Percentiles rank a stretch among this genome's conserved stretches.
phyloP scores from a whole-genome alignment of 1,140 invertebrate genomes.

The Ceratosolen fusciceps region DNA sequence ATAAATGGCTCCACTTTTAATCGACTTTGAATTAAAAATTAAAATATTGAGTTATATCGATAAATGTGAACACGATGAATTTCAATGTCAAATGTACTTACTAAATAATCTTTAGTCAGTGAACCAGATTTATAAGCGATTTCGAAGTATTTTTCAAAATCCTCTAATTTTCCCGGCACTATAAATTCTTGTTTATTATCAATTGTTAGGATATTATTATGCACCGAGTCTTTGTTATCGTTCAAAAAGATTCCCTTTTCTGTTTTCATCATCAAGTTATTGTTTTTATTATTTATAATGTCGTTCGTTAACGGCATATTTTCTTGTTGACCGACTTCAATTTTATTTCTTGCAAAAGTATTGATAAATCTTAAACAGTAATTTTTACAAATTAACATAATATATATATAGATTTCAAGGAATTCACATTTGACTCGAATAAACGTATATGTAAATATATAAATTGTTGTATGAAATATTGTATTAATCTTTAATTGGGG shows the following conservation, averaged over 20 bases:
- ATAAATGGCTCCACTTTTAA: constrained; percentile 57
- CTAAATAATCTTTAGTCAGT: constrained; percentile 55
- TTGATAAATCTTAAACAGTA: not conserved
- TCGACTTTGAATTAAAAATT: constrained; percentile 43
- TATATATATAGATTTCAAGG: no score
- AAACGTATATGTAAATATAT: no score
- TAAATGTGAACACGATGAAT: no score
- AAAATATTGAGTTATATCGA: not conserved
- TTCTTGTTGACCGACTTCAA: constrained; percentile 33
- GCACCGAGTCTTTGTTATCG: constrained; percentile 2
- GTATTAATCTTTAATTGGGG: no score
- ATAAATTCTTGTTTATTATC: constrained; percentile 13
- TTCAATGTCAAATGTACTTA: constrained; percentile 48
- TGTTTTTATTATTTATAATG: constrained; percentile 10
- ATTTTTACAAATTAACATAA: no score
- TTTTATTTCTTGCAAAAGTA: constrained; percentile 23
- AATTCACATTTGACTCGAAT: no score
- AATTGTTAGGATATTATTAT: constrained; percentile 19
- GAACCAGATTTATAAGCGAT: constrained; percentile 51
- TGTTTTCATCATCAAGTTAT: not conserved
- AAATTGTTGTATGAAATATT: no score
- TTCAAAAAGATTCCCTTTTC: not conserved
- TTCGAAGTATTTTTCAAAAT: constrained; percentile 59
- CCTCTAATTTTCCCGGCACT: constrained; percentile 51
- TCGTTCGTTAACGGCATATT: constrained; percentile 39